Conservation (phyloP, 2,113 vertebrate genomes). For the Ardeotis arabs region DNA sequence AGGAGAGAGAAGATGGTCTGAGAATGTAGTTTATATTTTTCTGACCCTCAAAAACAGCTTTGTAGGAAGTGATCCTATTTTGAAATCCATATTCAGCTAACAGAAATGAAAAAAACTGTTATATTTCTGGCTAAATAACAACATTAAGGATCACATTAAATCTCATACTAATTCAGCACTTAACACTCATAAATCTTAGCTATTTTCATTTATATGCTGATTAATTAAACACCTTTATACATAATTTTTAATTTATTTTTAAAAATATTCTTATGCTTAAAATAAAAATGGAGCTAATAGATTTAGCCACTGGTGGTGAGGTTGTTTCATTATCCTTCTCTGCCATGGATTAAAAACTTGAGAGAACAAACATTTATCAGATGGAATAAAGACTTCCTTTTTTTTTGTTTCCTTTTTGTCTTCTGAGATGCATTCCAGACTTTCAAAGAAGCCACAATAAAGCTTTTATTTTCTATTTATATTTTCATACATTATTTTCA, state of each 20-base stretch:
- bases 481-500: conserved; percentile 50
- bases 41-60: not conserved
- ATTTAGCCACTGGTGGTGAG: conserved; percentile 1
- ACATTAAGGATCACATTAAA: not conserved
- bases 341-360: conserved; percentile 21
- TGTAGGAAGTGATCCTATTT: conserved; percentile 28
- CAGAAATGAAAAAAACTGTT: not conserved
- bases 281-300: conserved; percentile 49
- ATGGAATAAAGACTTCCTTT: conserved; percentile 15
- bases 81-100: conserved; percentile 27
- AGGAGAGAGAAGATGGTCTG: not conserved
- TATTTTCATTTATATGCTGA: conserved; percentile 45
- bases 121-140: conserved; percentile 27
- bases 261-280: conserved; percentile 7
- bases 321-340: conserved; percentile 50
- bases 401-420: conserved; percentile 32
- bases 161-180: conserved; percentile 33
- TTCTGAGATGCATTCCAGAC: conserved; percentile 60
- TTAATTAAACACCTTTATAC: conserved; percentile 46
- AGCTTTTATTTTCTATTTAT: conserved; percentile 67
- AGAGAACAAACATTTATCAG: conserved; percentile 63
- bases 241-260: not conserved
- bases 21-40: not conserved
- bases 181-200: not conserved
- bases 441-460: conserved; percentile 67